These are phyloP conservation scores for Platysternon megacephalum DNA, from an alignment of 2,113 vertebrate species.

Conservation along the genomic window DNA sequence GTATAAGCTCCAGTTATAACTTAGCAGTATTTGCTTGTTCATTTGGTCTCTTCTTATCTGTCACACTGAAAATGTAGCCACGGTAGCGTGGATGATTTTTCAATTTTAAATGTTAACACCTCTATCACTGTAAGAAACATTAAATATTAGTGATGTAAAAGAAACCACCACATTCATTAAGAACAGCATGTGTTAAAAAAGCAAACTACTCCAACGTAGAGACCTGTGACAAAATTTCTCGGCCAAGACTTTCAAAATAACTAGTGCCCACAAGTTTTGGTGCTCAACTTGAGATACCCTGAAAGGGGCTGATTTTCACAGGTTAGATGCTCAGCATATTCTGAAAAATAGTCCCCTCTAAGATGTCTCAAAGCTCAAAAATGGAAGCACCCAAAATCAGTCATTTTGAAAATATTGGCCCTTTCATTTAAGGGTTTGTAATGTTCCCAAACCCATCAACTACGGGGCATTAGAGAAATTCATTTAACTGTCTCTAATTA, in stretches of 20 bases:
- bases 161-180: fast-evolving
- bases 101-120: background rate
- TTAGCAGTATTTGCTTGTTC: background rate
- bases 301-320: fast-evolving
- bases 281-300: background rate
- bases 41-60: background rate
- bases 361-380: background rate
- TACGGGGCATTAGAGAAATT: background rate
- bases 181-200: background rate
- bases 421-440: fast-evolving
- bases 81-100: background rate
- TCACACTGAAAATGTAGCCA: background rate
- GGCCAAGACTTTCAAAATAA: background rate
- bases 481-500: background rate
- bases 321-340: background rate
- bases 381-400: background rate
- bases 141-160: background rate
- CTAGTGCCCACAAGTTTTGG: background rate
- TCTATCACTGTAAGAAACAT: background rate
- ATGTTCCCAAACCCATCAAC: background rate
- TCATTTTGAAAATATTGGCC: background rate
- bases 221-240: background rate
- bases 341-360: background rate
- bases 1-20: background rate
- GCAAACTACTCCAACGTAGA: background rate